Evolutionary conservation across 2,113 vertebrate species (phyloP).

Genomic region (Piaya cayana): DNA sequence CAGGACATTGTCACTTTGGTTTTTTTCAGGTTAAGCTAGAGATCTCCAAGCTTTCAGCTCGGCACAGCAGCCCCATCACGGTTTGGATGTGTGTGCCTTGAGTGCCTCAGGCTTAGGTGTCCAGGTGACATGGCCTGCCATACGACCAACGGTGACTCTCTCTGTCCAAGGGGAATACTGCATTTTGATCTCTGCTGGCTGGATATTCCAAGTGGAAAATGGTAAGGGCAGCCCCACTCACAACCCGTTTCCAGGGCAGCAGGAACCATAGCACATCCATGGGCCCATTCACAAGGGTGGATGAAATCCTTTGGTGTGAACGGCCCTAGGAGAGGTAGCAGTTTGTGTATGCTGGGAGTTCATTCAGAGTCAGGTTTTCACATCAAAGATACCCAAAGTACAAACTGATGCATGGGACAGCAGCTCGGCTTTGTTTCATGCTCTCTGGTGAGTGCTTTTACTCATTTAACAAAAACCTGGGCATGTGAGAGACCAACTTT

Average conservation of each 20-base stretch:
- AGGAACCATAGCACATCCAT: accelerated
- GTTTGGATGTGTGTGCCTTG: accelerated
- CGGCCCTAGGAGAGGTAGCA: neutral
- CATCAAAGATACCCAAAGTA: neutral
- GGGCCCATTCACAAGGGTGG: accelerated
- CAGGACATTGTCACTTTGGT: neutral
- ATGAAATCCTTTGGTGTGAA: neutral
- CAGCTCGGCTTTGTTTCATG: neutral
- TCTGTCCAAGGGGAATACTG: too few species aligned
- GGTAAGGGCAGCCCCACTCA: neutral
- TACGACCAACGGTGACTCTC: accelerated
- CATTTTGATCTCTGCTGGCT: neutral
- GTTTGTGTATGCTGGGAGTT: neutral
- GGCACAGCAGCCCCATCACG: accelerated
- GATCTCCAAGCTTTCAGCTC: neutral
- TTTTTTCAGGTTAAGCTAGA: neutral
- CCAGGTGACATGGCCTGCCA: neutral
- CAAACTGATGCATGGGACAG: accelerated
- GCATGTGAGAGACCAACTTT: neutral
- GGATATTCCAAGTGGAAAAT: neutral
- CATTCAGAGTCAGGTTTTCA: neutral
- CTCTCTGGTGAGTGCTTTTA: neutral
- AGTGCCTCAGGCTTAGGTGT: neutral
- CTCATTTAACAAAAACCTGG: neutral
- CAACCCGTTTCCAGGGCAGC: accelerated